Base-by-base conservation (phyloP, 92 coral and sea anemone genomes). In the Zoanthus gigantus region DNA sequence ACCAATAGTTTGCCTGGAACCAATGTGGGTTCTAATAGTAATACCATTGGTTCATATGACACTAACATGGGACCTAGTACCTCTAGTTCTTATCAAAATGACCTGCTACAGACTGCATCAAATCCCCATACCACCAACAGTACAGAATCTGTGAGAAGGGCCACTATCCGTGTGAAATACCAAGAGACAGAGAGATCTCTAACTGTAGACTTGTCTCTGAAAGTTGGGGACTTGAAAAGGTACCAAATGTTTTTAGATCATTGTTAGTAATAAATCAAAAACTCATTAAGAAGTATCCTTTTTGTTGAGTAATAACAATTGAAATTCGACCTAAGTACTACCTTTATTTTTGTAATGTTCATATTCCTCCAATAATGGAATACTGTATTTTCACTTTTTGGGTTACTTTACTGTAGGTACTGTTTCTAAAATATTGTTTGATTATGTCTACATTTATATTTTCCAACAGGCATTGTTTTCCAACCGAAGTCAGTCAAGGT, bases 161-260 rank as follows among this genome's bases (percentile, higher is more conserved):
- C 91, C 52, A 37, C 92, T 54, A 83, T 96, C 71, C 94, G 95
- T 42, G 90, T 97, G 50, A 97, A 97, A 82, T 93, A 92, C 79
- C 83, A 89, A 79, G 99, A 97, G 83, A 89, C 88, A 37, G 93
- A 95, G 61, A 92, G 96, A 71, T 90, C 90, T 13, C 71, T 94
- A 54, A 88, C 89, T 73, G 98, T 97, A 46, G 86, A 90, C 58
- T 85, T 83, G 79, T 85, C 74, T 76, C 86, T 72, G 13, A 92
- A 94, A 71, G 99, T 97, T 42, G 87, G 94, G 28, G 93, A 97
- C 45, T 90, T 97, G 53, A 97, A 95, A 89, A 97, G 99, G 99
- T 97, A 92, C 87, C 8, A n/a, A 63, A 18, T 63, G 6, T 63
- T n/a, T 63, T 17, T 63, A 18, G 5, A 17, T 17, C 4, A 23